Percentiles rank a stretch among this genome's conserved stretches.
phyloP scores from a whole-genome alignment of 2,888 invertebrate species.

The Agrochola circellaris region DNA sequence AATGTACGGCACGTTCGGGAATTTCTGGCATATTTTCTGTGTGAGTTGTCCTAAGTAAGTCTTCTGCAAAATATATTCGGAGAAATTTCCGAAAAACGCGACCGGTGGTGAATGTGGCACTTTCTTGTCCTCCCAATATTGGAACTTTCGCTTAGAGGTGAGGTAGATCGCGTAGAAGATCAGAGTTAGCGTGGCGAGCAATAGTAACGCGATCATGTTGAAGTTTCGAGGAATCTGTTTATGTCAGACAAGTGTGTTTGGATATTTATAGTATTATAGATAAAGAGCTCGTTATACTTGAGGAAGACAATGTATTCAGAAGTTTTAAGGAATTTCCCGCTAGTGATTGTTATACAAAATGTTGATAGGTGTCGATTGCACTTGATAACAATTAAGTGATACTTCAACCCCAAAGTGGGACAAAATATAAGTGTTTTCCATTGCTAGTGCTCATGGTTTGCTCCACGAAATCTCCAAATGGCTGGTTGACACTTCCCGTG shows the following conservation, averaged over 20 bases:
- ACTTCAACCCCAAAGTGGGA: neutral
- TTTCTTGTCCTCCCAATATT: constrained; percentile 77
- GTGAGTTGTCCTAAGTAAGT: constrained; percentile 66
- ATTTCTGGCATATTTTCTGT: constrained; percentile 74
- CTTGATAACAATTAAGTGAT: neutral
- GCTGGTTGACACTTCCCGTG: too few relatives aligned
- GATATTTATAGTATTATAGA: constrained; percentile 32
- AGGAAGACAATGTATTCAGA: constrained; percentile 24
- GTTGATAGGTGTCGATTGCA: neutral
- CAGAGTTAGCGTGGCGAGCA: constrained; percentile 23
- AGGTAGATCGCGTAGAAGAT: constrained; percentile 60
- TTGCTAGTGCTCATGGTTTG: too few relatives aligned
- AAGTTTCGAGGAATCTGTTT: neutral
- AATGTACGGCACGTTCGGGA: constrained; percentile 75
- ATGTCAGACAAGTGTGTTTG: neutral
- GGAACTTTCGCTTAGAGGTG: constrained; percentile 67
- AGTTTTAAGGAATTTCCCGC: constrained; percentile 8
- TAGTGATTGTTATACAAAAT: neutral
- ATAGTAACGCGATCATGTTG: constrained; percentile 45
- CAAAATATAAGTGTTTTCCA: neutral
- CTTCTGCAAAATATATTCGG: constrained; percentile 72
- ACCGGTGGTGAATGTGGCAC: constrained; percentile 72
- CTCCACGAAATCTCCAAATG: too few relatives aligned
- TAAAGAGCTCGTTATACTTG: constrained; percentile 6
- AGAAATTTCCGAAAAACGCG: constrained; percentile 79